Percentiles rank a stretch among this genome's conserved stretches.
These are phyloP conservation scores for Syrrhaptes paradoxus DNA, from an alignment of 2,113 vertebrate species.

Conservation along the genomic window DNA sequence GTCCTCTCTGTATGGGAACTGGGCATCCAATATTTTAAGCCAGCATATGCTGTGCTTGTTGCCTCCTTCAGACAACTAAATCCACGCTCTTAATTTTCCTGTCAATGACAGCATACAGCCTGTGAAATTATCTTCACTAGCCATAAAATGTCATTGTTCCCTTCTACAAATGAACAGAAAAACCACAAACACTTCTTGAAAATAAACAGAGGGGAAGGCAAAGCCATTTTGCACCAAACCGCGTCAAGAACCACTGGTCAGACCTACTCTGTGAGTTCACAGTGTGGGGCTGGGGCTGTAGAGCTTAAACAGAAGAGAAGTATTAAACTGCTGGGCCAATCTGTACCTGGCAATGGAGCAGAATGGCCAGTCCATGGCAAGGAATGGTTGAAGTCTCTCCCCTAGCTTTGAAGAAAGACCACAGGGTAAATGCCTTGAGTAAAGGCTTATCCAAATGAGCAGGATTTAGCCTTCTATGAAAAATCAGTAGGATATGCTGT, in stretches of 20 bases:
- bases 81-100: not conserved
- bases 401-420: not conserved
- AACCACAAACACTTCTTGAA: not conserved
- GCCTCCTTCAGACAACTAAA: not conserved
- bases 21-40: not conserved
- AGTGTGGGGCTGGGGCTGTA: not conserved
- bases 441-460: not conserved
- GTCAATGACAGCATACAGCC: not conserved
- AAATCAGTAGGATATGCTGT: not conserved
- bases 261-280: fast-evolving
- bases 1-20: not conserved
- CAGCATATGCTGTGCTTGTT: not conserved
- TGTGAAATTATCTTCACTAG: not conserved
- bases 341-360: not conserved
- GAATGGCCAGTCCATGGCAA: not conserved
- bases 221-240: not conserved
- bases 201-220: not conserved
- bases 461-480: not conserved
- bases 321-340: not conserved
- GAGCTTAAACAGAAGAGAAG: not conserved
- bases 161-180: not conserved
- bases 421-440: not conserved
- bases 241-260: fast-evolving
- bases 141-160: not conserved
- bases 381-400: not conserved